These are phyloP conservation scores for Mus pahari DNA, from an alignment of 2,113 vertebrate species.

Conservation along the genomic window DNA sequence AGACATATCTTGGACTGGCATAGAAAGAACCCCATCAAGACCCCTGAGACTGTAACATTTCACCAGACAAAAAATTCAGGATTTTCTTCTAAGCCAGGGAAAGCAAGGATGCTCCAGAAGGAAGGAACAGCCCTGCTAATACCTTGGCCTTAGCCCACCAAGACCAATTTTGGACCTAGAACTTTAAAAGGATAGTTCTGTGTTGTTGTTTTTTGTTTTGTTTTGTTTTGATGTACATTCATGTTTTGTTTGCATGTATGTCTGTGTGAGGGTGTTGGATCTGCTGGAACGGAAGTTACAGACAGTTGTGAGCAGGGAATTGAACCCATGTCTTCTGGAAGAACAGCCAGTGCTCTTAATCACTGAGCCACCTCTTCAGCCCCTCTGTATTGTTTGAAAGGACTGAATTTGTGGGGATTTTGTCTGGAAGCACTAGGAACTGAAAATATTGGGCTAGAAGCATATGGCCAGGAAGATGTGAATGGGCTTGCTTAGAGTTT, in stretches of 20 bases:
- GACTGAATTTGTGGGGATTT: constrained; percentile 31
- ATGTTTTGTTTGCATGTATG: background rate
- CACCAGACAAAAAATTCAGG: constrained; percentile 16
- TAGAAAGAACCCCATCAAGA: background rate
- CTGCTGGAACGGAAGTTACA: background rate
- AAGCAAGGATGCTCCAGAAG: background rate
- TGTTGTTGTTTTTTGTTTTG: background rate
- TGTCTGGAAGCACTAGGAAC: constrained; percentile 37
- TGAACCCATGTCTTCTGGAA: background rate
- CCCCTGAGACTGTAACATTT: background rate
- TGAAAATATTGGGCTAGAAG: constrained; percentile 13
- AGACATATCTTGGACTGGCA: background rate
- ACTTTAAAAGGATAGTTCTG: background rate
- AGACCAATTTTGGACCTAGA: constrained; percentile 4
- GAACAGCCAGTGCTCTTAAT: background rate
- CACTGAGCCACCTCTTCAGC: background rate
- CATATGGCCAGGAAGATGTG: constrained; percentile 36
- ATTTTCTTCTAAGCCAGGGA: background rate
- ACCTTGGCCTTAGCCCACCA: background rate
- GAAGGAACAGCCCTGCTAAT: background rate
- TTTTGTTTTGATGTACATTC: background rate
- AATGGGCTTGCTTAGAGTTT: background rate
- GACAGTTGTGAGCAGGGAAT: background rate
- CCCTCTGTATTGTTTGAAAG: constrained; percentile 26
- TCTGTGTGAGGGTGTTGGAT: background rate